Percentiles rank a stretch among this genome's conserved stretches.
Evolutionary conservation across 2,113 vertebrate species (phyloP).

Genomic region (Sisor rabdophorus): DNA sequence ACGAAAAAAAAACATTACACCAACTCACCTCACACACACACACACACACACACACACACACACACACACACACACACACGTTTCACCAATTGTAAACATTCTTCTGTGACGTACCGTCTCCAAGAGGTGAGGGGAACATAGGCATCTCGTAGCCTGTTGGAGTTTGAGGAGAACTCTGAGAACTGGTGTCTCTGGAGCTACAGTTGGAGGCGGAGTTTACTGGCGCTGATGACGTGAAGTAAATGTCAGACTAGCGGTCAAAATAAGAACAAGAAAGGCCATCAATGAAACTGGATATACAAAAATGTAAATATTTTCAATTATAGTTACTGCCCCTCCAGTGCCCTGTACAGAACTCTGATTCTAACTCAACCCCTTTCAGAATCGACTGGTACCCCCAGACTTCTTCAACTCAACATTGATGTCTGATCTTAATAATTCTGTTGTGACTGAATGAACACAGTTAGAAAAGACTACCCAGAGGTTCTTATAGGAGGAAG

Average conservation of each 20-base stretch:
- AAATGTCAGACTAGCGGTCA: constrained; percentile 88
- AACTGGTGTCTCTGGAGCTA: constrained; percentile 86
- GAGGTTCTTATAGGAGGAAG: no score
- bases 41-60: constrained; percentile 41
- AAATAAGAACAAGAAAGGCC: constrained; percentile 20
- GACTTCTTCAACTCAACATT: no score
- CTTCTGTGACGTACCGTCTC: constrained; percentile 76
- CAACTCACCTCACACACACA: constrained; percentile 44
- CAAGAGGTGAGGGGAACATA: constrained; percentile 77
- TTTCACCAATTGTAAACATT: background rate
- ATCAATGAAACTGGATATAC: constrained; percentile 5
- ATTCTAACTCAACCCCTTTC: no score
- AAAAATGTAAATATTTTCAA: no score
- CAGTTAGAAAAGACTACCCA: no score
- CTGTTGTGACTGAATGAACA: no score
- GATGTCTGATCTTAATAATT: no score
- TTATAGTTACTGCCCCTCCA: no score
- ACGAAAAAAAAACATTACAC: constrained; percentile 70
- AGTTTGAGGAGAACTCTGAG: constrained; percentile 87
- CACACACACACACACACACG: constrained; percentile 32
- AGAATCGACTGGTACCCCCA: no score
- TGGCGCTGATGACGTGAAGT: constrained; percentile 84
- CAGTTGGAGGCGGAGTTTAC: constrained; percentile 79
- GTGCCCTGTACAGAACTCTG: no score
- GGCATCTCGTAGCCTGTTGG: constrained; percentile 81